phyloP scores from a whole-genome alignment of 2,888 invertebrate species.

The Scaptomyza tumidula region DNA sequence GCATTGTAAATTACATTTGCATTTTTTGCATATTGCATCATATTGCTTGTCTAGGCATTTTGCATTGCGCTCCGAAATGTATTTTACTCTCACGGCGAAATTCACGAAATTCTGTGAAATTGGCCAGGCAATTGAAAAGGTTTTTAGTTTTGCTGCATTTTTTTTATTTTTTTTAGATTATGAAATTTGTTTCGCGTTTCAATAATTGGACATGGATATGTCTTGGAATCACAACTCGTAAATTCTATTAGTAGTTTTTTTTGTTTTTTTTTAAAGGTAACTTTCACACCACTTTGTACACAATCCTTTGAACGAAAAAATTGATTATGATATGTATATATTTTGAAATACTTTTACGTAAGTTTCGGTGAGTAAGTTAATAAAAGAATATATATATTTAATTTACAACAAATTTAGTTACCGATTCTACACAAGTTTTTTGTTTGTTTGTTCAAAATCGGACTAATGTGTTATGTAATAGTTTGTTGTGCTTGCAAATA shows the following conservation, averaged over 20 bases:
- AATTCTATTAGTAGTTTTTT: constrained; percentile 1
- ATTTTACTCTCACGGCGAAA: constrained; percentile 63
- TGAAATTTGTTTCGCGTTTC: constrained; percentile 42
- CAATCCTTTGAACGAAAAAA: constrained; percentile 1
- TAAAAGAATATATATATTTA: neutral
- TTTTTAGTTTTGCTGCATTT: constrained; percentile 53
- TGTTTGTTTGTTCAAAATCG: neutral
- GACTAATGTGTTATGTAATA: neutral
- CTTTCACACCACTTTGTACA: constrained; percentile 21
- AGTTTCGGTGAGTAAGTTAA: neutral
- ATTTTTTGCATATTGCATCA: constrained; percentile 7
- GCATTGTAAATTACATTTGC: constrained; percentile 43
- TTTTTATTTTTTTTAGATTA: constrained; percentile 2
- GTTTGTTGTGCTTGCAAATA: neutral
- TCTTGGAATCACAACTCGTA: constrained; percentile 51
- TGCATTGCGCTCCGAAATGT: constrained; percentile 47
- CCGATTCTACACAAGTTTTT: constrained; percentile 4
- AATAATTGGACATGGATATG: constrained; percentile 52
- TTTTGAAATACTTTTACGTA: constrained; percentile 5
- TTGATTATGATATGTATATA: neutral
- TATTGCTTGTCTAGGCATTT: constrained; percentile 32
- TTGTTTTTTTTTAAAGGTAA: constrained; percentile 7
- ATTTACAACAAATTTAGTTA: neutral
- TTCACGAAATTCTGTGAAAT: constrained; percentile 73
- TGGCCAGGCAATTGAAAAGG: constrained; percentile 60